A percentile compares a stretch with the other conserved stretches of the same genome.
Conservation (phyloP, 2,797 vertebrate genomes). For the Nasua narica region DNA sequence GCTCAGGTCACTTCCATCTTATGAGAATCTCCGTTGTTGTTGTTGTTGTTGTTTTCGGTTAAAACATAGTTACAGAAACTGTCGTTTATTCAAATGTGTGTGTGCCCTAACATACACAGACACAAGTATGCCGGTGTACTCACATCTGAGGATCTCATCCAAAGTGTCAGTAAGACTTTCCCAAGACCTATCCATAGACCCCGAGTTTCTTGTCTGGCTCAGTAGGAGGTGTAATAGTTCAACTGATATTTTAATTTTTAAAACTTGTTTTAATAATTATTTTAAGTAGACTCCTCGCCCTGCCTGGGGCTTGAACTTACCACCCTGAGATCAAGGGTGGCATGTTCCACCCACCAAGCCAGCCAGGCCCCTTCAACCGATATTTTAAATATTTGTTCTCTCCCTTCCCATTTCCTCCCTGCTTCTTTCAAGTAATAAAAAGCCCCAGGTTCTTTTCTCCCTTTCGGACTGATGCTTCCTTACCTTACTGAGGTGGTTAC, state of each 20-base stretch:
- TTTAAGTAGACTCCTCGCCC: not conserved
- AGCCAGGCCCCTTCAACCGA: not conserved
- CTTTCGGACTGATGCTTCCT: not conserved
- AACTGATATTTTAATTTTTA: not conserved
- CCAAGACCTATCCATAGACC: not conserved
- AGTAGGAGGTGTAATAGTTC: not conserved
- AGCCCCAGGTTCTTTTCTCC: not conserved
- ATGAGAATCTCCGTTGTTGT: not conserved
- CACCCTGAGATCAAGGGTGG: not conserved
- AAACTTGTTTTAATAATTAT: not conserved
- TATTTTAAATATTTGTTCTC: not conserved
- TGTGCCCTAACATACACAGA: not conserved
- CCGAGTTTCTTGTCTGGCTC: not conserved
- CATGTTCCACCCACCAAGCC: not conserved
- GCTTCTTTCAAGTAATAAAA: not conserved
- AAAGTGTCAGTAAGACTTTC: not conserved
- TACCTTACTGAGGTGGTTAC: not conserved
- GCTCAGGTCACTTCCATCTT: not conserved
- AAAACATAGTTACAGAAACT: not conserved
- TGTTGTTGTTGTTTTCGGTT: not conserved
- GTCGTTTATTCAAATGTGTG: not conserved
- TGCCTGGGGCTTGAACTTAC: not conserved
- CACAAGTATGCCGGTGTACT: not conserved
- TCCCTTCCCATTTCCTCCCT: not conserved
- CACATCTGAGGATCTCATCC: not conserved